Percentiles rank a stretch among this genome's conserved stretches.
Evolutionary conservation across 2,797 vertebrate genomes (phyloP).

Genomic region (Karalla daura): DNA sequence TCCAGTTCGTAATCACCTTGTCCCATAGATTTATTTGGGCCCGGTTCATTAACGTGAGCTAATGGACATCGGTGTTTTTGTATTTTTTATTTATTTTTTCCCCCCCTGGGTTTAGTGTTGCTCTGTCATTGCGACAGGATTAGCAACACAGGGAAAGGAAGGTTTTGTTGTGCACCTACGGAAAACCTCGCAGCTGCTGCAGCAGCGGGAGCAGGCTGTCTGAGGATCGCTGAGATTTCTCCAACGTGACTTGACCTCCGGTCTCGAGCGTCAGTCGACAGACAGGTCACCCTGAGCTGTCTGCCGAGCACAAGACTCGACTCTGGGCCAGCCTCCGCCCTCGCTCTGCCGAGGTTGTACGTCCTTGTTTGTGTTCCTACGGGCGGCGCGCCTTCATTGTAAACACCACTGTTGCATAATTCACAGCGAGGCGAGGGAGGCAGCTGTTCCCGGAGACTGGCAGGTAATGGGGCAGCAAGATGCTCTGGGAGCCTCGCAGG

Average conservation of each 20-base stretch:
- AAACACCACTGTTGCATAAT: conserved; percentile 72
- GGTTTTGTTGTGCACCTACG: conserved; percentile 29
- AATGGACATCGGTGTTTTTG: conserved; percentile 26
- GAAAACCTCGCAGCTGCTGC: conserved; percentile 21
- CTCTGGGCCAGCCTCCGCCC: conserved; percentile 16
- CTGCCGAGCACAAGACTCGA: conserved; percentile 32
- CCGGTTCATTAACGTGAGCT: conserved; percentile 25
- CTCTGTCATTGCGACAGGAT: conserved; percentile 60
- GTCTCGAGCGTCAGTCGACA: conserved; percentile 19
- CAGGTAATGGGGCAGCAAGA: conserved; percentile 62
- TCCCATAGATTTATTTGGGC: neutral
- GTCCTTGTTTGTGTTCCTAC: conserved; percentile 60
- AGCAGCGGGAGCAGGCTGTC: conserved; percentile 33
- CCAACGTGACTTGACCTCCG: conserved; percentile 36
- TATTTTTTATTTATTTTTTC: too few relatives aligned
- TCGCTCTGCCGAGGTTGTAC: conserved; percentile 32
- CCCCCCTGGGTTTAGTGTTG: too few relatives aligned
- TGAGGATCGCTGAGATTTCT: conserved; percentile 33
- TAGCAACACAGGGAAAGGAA: conserved; percentile 44
- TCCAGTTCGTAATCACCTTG: neutral
- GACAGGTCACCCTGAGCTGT: conserved; percentile 71
- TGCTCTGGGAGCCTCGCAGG: conserved; percentile 44
- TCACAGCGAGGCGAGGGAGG: conserved; percentile 52
- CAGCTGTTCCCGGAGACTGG: conserved; percentile 58
- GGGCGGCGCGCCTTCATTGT: conserved; percentile 43